Conservation (phyloP, 2,797 vertebrate species). For the Eulemur albifrons region DNA sequence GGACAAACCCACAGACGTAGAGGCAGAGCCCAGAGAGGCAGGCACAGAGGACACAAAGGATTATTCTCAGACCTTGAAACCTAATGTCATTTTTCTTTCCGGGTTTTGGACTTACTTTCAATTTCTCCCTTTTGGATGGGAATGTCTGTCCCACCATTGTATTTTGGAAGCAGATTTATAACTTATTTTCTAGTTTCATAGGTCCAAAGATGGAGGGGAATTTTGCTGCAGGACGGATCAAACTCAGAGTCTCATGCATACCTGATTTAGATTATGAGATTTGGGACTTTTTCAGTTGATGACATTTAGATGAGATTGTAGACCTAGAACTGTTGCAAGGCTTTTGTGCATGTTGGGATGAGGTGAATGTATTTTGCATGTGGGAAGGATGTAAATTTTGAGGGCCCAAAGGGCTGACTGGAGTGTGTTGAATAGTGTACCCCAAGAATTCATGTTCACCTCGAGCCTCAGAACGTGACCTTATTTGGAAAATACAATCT, state of each 20-base stretch:
- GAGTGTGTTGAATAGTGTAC: not conserved
- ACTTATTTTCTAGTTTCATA: not conserved
- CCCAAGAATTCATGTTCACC: not conserved
- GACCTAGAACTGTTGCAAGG: not conserved
- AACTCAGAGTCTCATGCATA: not conserved
- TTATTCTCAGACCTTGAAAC: not conserved
- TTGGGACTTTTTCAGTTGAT: not conserved
- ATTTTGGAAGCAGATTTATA: not conserved
- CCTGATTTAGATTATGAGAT: not conserved
- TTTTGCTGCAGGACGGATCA: not conserved
- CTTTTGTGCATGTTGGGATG: not conserved
- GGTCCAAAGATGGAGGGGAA: not conserved
- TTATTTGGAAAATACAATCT: not conserved
- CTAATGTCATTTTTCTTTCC: not conserved
- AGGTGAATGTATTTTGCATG: not conserved
- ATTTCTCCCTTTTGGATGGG: not conserved
- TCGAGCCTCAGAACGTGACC: not conserved
- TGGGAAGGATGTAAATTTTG: not conserved
- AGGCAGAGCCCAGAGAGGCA: not conserved
- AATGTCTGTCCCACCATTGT: not conserved
- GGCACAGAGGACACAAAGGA: not conserved
- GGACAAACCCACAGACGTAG: not conserved
- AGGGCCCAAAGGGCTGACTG: not conserved
- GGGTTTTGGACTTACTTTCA: not conserved
- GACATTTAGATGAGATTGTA: slow-evolving; percentile 9